Conservation (phyloP, 2,888 invertebrate species). For the Drosophila monieri region DNA sequence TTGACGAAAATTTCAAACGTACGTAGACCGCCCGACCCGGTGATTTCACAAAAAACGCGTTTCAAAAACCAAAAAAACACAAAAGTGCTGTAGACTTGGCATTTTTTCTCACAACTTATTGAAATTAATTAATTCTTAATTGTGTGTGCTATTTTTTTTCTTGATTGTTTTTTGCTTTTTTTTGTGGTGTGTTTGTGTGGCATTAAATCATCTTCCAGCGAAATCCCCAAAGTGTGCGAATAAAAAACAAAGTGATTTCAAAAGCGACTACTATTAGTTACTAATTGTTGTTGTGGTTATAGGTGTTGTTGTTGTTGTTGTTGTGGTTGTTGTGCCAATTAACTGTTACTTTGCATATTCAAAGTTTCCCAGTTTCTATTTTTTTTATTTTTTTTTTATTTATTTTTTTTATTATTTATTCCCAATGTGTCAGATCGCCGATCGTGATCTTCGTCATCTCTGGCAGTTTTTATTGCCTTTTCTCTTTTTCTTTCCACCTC, state of each 20-base stretch:
- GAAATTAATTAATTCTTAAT: conserved; percentile 19
- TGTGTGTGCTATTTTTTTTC: conserved; percentile 46
- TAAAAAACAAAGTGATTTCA: conserved; percentile 34
- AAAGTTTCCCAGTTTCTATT: neutral
- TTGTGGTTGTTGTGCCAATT: conserved; percentile 20
- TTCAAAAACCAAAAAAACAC: conserved; percentile 19
- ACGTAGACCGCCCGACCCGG: conserved; percentile 46
- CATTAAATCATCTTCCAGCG: conserved; percentile 57
- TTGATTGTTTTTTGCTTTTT: conserved; percentile 39
- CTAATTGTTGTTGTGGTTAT: too few relatives aligned
- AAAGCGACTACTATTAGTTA: conserved; percentile 11
- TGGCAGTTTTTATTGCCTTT: neutral
- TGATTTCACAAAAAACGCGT: conserved; percentile 45
- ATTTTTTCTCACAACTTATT: conserved; percentile 35
- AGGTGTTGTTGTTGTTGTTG: conserved; percentile 21
- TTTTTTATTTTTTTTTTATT: neutral
- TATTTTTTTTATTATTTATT: conserved; percentile 8
- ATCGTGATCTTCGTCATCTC: conserved; percentile 40
- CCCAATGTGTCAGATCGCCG: conserved; percentile 15
- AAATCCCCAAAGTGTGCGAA: conserved; percentile 42
- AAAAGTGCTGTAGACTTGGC: conserved; percentile 44
- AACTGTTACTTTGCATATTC: conserved; percentile 22
- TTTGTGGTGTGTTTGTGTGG: conserved; percentile 58
- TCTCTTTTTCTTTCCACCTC: neutral
- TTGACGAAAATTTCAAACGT: conserved; percentile 71